Base-by-base conservation (phyloP, 1,140 invertebrate species). In the Nilaparvata lugens region DNA sequence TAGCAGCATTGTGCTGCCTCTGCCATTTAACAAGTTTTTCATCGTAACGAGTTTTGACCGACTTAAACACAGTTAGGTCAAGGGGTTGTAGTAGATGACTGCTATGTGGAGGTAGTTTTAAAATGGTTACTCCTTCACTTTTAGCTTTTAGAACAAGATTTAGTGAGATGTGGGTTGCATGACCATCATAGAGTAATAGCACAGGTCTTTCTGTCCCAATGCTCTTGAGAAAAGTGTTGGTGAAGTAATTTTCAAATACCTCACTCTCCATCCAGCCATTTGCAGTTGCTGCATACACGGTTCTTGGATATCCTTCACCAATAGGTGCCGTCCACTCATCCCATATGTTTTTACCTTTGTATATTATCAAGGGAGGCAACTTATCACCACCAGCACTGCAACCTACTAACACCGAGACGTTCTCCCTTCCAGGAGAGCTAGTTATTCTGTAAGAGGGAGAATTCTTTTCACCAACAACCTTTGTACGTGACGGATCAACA, bases 141-240 rank as follows among this genome's bases (percentile, higher is more conserved):
- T 40, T 38, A 24, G 69, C 68, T 58, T 63, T 56, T 57, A 65
- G 61, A 18, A 69, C 62, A 21, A 68, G 54, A 56, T 65, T 64
- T 52, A 67, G 59, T 40, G 52, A 63, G 16, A 73, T 59, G 61
- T 73, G 72, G 23, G 62, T 69, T 31, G 59, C 55, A 64, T 74
- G 70, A 16, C 68, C 70, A 65, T 74, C 71, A 66, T 69, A 72
- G 68, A 74, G 64, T 48, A 72, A 48, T 52, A 72, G 31, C 24
- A 68, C 62, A 31, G 68, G 70, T 31, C 68, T 51, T 54, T 68
- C 52, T 45, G 59, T 28, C 16, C 58, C 62, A 25, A 71, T 58
- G 40, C 35, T 58, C 58, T 56, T 55, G n/a, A 70, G 56, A 35
- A 66, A 70, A 65, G 18, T 64, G 42, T 40, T 66, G 52, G 62